Conservation (phyloP, 2,888 invertebrate species). For the Allophyes oxyacanthae region DNA sequence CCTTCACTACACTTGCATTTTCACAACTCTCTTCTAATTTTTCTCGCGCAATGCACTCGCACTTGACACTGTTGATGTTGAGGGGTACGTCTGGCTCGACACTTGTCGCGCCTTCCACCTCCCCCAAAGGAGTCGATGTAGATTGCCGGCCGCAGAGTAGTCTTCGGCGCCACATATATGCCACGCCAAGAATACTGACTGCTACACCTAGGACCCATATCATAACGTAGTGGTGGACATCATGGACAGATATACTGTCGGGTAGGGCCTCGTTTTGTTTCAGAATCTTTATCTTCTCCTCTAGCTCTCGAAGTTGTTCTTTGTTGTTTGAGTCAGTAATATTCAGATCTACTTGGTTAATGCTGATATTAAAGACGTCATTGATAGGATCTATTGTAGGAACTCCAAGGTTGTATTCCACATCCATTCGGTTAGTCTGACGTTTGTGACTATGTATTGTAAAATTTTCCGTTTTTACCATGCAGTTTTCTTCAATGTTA, state of each 20-base stretch:
- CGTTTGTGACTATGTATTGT: neutral
- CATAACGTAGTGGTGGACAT: neutral
- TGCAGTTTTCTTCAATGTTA: neutral
- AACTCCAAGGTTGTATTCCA: neutral
- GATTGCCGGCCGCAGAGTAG: neutral
- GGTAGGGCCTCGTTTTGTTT: neutral
- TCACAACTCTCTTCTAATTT: neutral
- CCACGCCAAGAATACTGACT: neutral
- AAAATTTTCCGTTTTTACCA: constrained; percentile 2
- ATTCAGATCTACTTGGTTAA: neutral
- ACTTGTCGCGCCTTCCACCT: neutral
- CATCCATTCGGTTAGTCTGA: neutral
- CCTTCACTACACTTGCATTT: neutral
- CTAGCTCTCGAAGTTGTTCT: neutral
- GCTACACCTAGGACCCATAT: neutral
- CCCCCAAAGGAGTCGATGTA: neutral
- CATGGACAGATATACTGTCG: neutral
- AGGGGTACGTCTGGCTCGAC: neutral
- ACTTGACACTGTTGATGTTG: neutral
- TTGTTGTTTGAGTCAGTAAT: neutral
- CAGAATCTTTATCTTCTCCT: neutral
- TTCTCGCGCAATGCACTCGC: neutral
- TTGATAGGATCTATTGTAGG: neutral
- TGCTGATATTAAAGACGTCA: neutral
- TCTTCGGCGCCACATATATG: neutral